Evolutionary conservation across 2,113 vertebrate genomes (phyloP), one percentile per base, ranked within the genome.

Genomic region (Micronycteris hirsuta): DNA sequence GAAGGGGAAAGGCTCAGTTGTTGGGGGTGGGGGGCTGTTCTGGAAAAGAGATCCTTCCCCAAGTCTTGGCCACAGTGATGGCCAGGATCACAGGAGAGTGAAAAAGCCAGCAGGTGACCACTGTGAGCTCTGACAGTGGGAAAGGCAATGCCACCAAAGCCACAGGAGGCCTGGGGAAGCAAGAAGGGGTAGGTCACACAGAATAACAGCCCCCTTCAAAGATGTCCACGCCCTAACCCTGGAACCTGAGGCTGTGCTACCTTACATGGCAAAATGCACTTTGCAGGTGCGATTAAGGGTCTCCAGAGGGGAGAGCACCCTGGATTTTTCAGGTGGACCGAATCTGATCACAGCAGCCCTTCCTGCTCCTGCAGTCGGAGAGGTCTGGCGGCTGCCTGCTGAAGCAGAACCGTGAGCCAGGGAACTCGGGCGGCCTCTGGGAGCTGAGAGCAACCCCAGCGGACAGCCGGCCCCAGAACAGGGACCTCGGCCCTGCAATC

Each of bases 341-440:
- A 28, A 0, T 24, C 9, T 24, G 20, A 73, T 81, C 45, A 54
- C 54, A 0, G 0, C 4, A 56, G 67, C n/a, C 74, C 41, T 41
- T 45, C 31, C 28, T 77, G 33, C 47, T 82, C 33, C 19, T 22
- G 28, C 24, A 20, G 67, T 13, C 20, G 2, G 14, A 38, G 24
- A 14, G 43, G 10, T 4, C 31, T 15, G 0, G 11, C 4, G 24
- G 26, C 58, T 61, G 58, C 26, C 10, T 4, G 58, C 24, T 26
- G n/a, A 47, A 2, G 45, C 61, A 43, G 36, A 33, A 49, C 33
- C 47, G 1, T 1, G 15, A n/a, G 15, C 20, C 61, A 4, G 5
- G 49, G 31, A 7, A 31, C 0, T 12, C 8, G 1, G 49, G 12
- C 24, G 11, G 58, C 58, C 58, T 28, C 24, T 28, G 58, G 24